Conservation (phyloP, 2,888 invertebrate species). For the Rhyacophila evoluta region DNA sequence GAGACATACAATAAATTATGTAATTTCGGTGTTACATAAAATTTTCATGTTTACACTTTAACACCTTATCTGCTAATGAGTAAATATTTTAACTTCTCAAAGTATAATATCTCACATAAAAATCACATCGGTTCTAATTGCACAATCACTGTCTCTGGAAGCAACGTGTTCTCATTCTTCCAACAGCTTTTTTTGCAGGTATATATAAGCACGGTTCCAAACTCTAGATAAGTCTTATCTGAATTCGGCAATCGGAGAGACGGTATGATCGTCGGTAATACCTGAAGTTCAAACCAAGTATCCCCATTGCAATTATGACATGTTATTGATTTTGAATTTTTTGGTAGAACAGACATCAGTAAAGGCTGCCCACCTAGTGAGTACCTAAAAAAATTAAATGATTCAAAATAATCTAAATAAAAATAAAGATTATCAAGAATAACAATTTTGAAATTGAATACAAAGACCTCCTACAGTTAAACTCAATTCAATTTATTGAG, state of each 20-base stretch:
- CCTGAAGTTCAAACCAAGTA: constrained; percentile 84
- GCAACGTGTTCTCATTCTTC: constrained; percentile 76
- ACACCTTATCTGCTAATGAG: too few species aligned
- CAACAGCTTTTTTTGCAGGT: constrained; percentile 90
- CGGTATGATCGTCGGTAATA: constrained; percentile 84
- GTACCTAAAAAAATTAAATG: constrained; percentile 81
- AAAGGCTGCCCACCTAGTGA: constrained; percentile 78
- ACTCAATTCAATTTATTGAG: too few species aligned
- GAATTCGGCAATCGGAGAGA: constrained; percentile 73
- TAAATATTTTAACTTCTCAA: too few species aligned
- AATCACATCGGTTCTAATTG: constrained; percentile 40
- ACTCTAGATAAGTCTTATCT: constrained; percentile 75
- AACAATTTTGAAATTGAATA: too few species aligned
- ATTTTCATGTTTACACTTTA: too few species aligned
- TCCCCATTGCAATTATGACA: constrained; percentile 80
- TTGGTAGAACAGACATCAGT: constrained; percentile 75
- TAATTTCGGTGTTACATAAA: too few species aligned
- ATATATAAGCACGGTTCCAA: constrained; percentile 87
- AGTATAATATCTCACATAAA: too few species aligned
- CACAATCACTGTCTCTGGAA: constrained; percentile 74
- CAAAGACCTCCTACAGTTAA: too few species aligned
- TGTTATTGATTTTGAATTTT: constrained; percentile 62
- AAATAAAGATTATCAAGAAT: too few species aligned
- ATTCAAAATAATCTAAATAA: too few species aligned
- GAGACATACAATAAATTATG: too few species aligned